Base-by-base conservation (phyloP, 92 coral and sea anemone genomes). In the Paramuricea clavata region DNA sequence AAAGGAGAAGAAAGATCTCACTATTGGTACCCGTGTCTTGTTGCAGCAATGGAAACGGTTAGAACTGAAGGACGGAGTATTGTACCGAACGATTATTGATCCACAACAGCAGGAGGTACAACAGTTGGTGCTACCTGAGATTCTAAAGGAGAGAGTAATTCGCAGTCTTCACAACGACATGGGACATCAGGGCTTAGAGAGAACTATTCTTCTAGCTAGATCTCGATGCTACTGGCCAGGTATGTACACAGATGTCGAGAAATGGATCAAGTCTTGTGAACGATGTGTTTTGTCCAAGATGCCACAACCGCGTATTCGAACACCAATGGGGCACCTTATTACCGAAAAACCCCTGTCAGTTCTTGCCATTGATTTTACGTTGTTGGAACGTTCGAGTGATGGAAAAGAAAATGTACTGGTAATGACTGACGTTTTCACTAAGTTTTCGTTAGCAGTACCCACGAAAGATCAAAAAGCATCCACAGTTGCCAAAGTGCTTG, bases 371-470 rank as follows among this genome's bases (percentile, higher is more conserved):
- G 93, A 92, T 59, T 87, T 86, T 36, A 90, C 92, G 5, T 26
- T 93, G 42, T 61, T 90, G 6, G 92, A 90, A 54, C 89, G 59
- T 47, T 86, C 93, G 69, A 83, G 87, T 12, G 91, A 89, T 57
- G 79, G 79, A 39, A 41, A 43, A 21, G 95, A 92, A 70, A 91
- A 91, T 47, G 95, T 92, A 19, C 60, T 92, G 2, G 90, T 92
- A 0, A 92, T 90, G 89, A 92, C 95, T 0, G 95, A 90, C 50
- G 91, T 92, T 6, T 92, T 90, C 36, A 90, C 93, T 7, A 87
- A 87, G 52, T 93, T 87, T 39, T 89, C 92, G 1, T 78, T 47
- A 27, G 93, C 91, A 9, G 86, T 93, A 0, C 93, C 93, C 17
- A 90, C 93, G 0, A 83, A 71, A 49, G 92, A 93, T 28, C 93